Evolutionary conservation across 1,140 invertebrate genomes (phyloP).

Genomic region (Marisa cornuarietis): DNA sequence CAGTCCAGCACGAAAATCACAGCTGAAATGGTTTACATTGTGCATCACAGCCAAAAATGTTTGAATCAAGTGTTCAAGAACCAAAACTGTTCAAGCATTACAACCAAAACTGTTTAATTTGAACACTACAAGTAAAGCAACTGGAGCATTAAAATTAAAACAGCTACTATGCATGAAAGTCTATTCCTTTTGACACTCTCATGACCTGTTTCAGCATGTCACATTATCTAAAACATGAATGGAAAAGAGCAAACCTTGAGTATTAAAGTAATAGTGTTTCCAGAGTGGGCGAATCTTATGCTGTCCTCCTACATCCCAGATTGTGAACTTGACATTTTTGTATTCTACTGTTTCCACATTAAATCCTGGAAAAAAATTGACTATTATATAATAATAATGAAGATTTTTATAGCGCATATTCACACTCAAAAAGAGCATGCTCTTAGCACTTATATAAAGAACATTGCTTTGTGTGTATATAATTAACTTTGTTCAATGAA

Average conservation of each 20-base stretch:
- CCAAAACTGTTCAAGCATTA: not conserved
- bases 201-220: too few relatives aligned
- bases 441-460: too few relatives aligned
- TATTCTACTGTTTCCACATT: conserved; percentile 64
- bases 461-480: too few relatives aligned
- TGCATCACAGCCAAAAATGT: not conserved
- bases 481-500: too few relatives aligned
- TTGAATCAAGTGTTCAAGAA: not conserved
- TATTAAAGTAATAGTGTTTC: conserved; percentile 98
- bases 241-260: conserved; percentile 72
- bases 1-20: conserved; percentile 99
- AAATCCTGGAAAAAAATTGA: conserved; percentile 52
- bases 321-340: conserved; percentile 62
- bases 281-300: conserved; percentile 77
- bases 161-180: not conserved
- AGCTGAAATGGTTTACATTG: conserved; percentile 42
- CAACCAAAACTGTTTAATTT: not conserved
- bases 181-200: not conserved
- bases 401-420: too few relatives aligned
- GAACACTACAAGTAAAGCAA: not conserved
- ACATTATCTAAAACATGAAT: too few relatives aligned
- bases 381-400: too few relatives aligned
- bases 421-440: too few relatives aligned
- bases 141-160: too few relatives aligned
- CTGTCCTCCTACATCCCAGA: conserved; percentile 64